Conservation (phyloP, 2,888 invertebrate genomes). For the Crocallis elinguaria region DNA sequence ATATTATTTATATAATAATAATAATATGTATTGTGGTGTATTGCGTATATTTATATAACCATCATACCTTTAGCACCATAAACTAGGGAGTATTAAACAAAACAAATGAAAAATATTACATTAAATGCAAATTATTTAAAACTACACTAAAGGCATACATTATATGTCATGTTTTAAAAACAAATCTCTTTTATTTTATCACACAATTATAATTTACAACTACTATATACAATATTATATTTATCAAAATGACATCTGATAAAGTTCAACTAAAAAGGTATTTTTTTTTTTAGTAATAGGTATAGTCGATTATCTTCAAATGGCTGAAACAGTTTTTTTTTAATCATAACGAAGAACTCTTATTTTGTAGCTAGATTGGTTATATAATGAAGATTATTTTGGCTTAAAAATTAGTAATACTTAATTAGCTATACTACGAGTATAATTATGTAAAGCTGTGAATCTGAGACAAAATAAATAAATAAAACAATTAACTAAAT, state of each 20-base stretch:
- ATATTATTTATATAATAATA: background rate
- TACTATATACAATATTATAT: background rate
- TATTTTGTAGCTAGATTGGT: no score
- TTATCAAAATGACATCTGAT: background rate
- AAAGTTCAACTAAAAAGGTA: no score
- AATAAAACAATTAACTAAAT: no score
- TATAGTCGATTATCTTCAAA: no score
- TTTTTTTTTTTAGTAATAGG: no score
- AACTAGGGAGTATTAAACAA: conserved; percentile 10
- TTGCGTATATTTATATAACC: background rate
- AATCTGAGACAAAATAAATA: no score
- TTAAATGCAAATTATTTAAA: conserved; percentile 22
- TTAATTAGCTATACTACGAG: no score
- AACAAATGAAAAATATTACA: conserved; percentile 15
- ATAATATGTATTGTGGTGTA: background rate
- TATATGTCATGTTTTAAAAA: conserved; percentile 24
- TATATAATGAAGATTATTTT: no score
- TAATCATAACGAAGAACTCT: no score
- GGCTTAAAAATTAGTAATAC: no score
- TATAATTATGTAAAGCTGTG: no score
- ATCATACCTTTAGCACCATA: conserved; percentile 8
- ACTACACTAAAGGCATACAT: conserved; percentile 4
- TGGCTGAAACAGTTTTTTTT: no score
- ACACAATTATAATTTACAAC: conserved; percentile 15
- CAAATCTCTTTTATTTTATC: conserved; percentile 27